Evolutionary conservation across 2,797 vertebrate genomes (phyloP).

Genomic region (Saxicola maurus): DNA sequence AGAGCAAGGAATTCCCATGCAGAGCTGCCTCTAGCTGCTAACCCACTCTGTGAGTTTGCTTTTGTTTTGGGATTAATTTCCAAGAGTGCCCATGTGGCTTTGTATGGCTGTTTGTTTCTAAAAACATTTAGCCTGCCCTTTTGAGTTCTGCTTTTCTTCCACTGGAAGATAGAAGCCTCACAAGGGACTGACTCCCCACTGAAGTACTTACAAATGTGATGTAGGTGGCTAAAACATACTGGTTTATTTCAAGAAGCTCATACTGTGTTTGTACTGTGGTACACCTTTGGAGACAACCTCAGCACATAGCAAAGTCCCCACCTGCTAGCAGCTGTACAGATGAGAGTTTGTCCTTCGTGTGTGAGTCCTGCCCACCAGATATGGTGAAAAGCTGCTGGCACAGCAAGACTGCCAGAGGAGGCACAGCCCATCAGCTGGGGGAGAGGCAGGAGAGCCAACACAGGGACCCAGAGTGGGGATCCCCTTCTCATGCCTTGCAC

Average conservation of each 20-base stretch:
- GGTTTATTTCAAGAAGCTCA: background rate
- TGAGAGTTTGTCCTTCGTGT: fast-evolving
- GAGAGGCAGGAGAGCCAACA: background rate
- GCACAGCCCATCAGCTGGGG: background rate
- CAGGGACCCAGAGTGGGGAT: background rate
- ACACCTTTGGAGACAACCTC: background rate
- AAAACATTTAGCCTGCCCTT: background rate
- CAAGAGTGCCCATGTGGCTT: background rate
- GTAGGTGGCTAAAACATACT: background rate
- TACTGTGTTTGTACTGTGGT: background rate
- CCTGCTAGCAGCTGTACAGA: background rate
- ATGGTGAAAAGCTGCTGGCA: background rate
- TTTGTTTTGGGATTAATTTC: slow-evolving; percentile 32
- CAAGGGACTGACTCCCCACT: background rate
- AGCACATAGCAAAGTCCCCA: background rate
- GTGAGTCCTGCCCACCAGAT: background rate
- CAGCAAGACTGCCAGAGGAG: background rate
- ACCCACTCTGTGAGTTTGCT: background rate
- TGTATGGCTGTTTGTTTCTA: background rate
- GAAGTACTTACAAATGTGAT: background rate
- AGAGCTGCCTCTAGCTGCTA: background rate
- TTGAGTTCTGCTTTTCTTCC: background rate
- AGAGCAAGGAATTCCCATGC: background rate
- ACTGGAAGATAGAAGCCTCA: background rate
- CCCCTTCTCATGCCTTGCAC: background rate